Percentiles rank a stretch among this genome's conserved stretches.
Conservation (phyloP, 2,113 vertebrate species). For the Fulica atra region DNA sequence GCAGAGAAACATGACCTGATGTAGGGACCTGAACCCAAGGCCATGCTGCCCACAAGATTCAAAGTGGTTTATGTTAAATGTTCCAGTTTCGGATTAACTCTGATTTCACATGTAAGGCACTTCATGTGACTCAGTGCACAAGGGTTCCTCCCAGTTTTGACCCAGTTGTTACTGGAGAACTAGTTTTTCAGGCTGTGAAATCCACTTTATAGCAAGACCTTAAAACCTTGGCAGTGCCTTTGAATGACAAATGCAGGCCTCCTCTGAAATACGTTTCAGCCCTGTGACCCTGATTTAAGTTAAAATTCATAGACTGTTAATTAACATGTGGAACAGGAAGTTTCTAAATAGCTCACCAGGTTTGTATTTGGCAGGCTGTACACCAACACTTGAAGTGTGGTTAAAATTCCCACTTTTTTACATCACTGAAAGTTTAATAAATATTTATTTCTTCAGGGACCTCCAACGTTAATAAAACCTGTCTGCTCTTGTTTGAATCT, state of each 20-base stretch:
- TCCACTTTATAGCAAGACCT: neutral
- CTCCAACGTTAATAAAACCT: conserved; percentile 53
- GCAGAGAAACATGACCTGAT: neutral
- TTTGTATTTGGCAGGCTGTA: conserved; percentile 49
- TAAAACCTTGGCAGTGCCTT: conserved; percentile 54
- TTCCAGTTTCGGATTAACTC: neutral
- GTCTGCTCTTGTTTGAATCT: conserved; percentile 45
- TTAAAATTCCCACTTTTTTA: conserved; percentile 1
- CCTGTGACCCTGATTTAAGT: conserved; percentile 55
- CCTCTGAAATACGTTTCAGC: neutral
- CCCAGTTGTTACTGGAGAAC: conserved; percentile 15
- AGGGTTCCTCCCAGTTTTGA: conserved; percentile 30
- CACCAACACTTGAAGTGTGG: conserved; percentile 46
- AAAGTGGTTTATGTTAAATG: neutral
- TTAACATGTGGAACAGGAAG: conserved; percentile 72
- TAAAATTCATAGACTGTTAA: conserved; percentile 74
- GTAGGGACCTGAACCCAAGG: neutral
- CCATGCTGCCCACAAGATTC: neutral
- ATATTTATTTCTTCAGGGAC: conserved; percentile 55
- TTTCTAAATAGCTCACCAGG: conserved; percentile 70
- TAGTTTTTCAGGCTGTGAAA: conserved; percentile 24
- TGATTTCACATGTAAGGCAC: conserved; percentile 16
- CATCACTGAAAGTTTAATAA: conserved; percentile 46
- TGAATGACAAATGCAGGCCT: conserved; percentile 56
- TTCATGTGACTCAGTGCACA: neutral